These are phyloP conservation scores for Amphipyra tragopoginis DNA, from an alignment of 2,888 invertebrate genomes.

Conservation along the genomic window DNA sequence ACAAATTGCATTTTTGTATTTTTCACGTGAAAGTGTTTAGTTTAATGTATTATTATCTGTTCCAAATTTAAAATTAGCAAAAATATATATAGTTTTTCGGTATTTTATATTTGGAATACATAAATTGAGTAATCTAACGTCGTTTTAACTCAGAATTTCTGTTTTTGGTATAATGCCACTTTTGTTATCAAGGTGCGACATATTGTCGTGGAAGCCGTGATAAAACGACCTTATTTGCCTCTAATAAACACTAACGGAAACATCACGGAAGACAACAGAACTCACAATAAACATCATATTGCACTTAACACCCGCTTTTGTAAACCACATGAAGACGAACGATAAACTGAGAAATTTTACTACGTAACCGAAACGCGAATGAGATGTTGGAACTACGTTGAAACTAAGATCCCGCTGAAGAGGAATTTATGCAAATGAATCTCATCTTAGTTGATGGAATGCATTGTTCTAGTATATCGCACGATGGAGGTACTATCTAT, in stretches of 20 bases:
- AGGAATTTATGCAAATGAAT: conserved; percentile 77
- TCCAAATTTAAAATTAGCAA: too few relatives aligned
- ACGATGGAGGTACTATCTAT: conserved; percentile 59
- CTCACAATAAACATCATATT: conserved; percentile 39
- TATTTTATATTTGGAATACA: too few relatives aligned
- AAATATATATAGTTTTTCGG: too few relatives aligned
- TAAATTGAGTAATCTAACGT: too few relatives aligned
- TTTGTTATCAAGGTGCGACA: too few relatives aligned
- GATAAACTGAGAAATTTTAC: conserved; percentile 56
- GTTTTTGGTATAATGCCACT: too few relatives aligned
- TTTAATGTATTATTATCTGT: too few relatives aligned
- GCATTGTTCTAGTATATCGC: conserved; percentile 63
- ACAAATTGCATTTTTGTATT: too few relatives aligned
- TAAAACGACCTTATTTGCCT: too few relatives aligned
- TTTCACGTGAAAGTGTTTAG: too few relatives aligned
- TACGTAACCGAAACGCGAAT: conserved; percentile 55
- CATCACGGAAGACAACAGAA: conserved; percentile 5
- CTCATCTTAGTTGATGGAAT: conserved; percentile 72
- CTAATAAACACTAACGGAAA: neutral
- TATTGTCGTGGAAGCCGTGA: too few relatives aligned
- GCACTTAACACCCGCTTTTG: conserved; percentile 36
- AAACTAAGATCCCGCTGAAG: conserved; percentile 64
- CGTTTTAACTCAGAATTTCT: too few relatives aligned
- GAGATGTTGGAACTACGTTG: conserved; percentile 58
- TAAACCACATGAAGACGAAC: conserved; percentile 21